Percentiles rank a stretch among this genome's conserved stretches.
Evolutionary conservation across 2,113 vertebrate species (phyloP).

Genomic region (Sceloporus tristichus): DNA sequence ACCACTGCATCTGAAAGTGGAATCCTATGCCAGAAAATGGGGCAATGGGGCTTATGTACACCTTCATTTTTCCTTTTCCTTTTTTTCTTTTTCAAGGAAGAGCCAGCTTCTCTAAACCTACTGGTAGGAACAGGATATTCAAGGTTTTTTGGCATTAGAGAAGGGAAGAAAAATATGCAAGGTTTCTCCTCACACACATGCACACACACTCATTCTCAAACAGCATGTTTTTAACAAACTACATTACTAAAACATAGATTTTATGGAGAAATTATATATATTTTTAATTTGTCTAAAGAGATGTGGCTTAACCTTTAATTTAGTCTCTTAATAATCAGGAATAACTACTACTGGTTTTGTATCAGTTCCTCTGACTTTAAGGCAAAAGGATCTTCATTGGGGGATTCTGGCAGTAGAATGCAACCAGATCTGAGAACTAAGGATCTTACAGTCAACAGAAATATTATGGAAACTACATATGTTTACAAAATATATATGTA

Average conservation of each 20-base stretch:
- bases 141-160: too few relatives aligned
- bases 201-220: too few relatives aligned
- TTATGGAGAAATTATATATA: neutral
- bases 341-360: neutral
- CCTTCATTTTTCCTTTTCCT: too few relatives aligned
- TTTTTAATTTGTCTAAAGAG: neutral
- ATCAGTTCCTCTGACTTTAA: too few relatives aligned
- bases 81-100: too few relatives aligned
- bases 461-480: neutral
- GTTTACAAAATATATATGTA: neutral
- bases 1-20: neutral
- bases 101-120: too few relatives aligned
- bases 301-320: too few relatives aligned
- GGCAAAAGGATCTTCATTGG: neutral
- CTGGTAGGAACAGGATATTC: too few relatives aligned
- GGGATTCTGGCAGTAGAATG: neutral
- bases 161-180: too few relatives aligned
- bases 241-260: neutral
- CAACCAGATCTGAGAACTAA: neutral
- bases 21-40: neutral
- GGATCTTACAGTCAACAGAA: neutral
- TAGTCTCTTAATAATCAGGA: neutral
- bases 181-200: too few relatives aligned
- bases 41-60: too few relatives aligned
- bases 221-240: too few relatives aligned